Conservation (phyloP, 1,140 invertebrate genomes). For the Lordiphosa clarofinis region DNA sequence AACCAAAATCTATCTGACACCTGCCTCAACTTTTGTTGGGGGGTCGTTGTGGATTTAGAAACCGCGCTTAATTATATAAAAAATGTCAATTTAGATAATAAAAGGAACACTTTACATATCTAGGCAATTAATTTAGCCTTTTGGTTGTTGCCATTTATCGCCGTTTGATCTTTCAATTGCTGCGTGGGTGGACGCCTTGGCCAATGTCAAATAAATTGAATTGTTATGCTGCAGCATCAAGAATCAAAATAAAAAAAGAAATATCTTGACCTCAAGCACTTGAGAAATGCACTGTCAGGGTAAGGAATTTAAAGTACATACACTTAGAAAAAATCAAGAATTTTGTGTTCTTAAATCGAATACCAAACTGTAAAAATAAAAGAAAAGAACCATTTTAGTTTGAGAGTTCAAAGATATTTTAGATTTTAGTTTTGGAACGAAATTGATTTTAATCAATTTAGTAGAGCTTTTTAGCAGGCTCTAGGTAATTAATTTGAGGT, state of each 20-base stretch:
- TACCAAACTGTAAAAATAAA: too few species aligned
- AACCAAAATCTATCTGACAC: conserved; percentile 45
- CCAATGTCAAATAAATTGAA: conserved; percentile 33
- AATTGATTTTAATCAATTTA: too few species aligned
- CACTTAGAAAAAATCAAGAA: too few species aligned
- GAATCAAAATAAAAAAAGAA: background rate
- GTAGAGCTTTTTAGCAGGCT: too few species aligned
- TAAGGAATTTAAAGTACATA: background rate
- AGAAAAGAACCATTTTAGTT: too few species aligned
- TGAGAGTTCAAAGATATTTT: too few species aligned
- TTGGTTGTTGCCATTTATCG: conserved; percentile 48
- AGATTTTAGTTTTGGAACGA: too few species aligned
- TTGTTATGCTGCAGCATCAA: conserved; percentile 22
- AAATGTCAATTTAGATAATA: too few species aligned
- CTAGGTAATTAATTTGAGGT: too few species aligned
- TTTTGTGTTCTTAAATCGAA: too few species aligned
- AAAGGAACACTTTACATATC: conserved; percentile 39
- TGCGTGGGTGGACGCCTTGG: background rate
- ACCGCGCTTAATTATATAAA: too few species aligned
- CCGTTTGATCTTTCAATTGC: conserved; percentile 35
- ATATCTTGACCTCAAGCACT: conserved; percentile 51
- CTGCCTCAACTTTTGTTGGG: conserved; percentile 39
- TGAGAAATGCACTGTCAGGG: conserved; percentile 54
- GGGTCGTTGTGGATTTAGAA: conserved; percentile 17
- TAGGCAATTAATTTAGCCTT: conserved; percentile 53